Evolutionary conservation across 1,140 invertebrate genomes (phyloP).

Genomic region (Leguminivora glycinivorella): DNA sequence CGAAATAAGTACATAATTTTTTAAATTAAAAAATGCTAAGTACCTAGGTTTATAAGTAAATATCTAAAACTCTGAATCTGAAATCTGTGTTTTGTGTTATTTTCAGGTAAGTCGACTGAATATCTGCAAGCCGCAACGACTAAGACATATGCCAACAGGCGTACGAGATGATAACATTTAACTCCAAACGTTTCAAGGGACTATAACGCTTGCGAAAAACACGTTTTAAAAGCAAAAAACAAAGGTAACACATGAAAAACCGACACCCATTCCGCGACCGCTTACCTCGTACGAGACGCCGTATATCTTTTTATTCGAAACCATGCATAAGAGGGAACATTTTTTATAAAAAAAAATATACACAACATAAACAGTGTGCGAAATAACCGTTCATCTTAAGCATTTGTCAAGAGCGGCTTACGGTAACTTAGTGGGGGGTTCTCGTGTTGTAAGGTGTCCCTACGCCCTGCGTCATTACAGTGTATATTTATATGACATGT

Average conservation of each 20-base stretch:
- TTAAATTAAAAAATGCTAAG: no score
- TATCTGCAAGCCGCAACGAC: neutral
- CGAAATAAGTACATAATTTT: no score
- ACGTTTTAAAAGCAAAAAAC: neutral
- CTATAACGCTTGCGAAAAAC: neutral
- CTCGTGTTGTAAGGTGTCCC: constrained; percentile 5
- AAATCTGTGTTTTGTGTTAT: no score
- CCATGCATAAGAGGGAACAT: constrained; percentile 46
- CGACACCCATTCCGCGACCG: constrained; percentile 41
- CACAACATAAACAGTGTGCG: constrained; percentile 59
- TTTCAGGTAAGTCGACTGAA: no score
- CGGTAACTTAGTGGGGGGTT: constrained; percentile 65
- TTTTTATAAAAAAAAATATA: constrained; percentile 62
- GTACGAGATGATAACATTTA: neutral
- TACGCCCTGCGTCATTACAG: constrained; percentile 1
- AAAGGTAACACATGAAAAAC: constrained; percentile 37
- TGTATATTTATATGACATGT: neutral
- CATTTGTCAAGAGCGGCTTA: constrained; percentile 76
- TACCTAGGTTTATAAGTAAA: no score
- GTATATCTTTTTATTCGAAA: constrained; percentile 52
- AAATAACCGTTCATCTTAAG: constrained; percentile 74
- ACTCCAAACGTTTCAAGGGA: neutral
- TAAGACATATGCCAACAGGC: no score
- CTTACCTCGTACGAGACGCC: constrained; percentile 37
- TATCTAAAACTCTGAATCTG: no score